Evolutionary conservation across 1,140 invertebrate species (phyloP).

Genomic region (Himalopsyche phryganea): DNA sequence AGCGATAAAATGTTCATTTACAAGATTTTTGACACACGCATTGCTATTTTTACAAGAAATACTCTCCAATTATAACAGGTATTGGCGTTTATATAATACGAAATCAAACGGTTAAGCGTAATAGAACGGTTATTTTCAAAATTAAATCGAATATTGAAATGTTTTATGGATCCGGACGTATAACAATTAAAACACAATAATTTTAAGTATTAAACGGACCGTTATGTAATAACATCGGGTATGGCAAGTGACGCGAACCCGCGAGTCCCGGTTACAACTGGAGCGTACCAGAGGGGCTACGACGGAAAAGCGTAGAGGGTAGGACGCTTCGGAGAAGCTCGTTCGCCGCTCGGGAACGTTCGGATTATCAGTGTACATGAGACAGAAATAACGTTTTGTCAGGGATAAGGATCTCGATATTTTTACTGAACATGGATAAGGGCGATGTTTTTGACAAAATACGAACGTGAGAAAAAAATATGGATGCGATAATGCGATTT

Average conservation of each 20-base stretch:
- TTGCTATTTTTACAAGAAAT: no score
- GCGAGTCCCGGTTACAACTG: conserved; percentile 24
- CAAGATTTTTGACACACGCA: no score
- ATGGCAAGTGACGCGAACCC: conserved; percentile 13
- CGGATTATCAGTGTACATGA: conserved; percentile 4
- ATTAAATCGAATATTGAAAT: no score
- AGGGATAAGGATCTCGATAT: conserved; percentile 5
- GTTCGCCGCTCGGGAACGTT: conserved; percentile 7
- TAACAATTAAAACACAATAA: conserved; percentile 13
- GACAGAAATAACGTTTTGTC: conserved; percentile 14
- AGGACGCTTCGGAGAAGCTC: not conserved
- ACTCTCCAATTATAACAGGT: no score
- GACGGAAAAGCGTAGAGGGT: conserved; percentile 18
- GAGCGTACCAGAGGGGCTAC: conserved; percentile 14
- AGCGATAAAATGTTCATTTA: no score
- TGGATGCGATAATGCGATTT: no score
- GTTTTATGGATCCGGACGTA: no score
- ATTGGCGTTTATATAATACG: no score
- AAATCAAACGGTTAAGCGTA: no score
- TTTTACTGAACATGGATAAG: conserved; percentile 18
- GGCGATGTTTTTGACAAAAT: conserved; percentile 14
- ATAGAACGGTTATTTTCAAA: no score
- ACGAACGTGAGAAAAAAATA: not conserved
- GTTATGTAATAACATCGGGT: conserved; percentile 26
- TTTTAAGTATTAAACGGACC: conserved; percentile 12